Base-by-base conservation (phyloP, 2,888 invertebrate species). In the Suillia variegata region DNA sequence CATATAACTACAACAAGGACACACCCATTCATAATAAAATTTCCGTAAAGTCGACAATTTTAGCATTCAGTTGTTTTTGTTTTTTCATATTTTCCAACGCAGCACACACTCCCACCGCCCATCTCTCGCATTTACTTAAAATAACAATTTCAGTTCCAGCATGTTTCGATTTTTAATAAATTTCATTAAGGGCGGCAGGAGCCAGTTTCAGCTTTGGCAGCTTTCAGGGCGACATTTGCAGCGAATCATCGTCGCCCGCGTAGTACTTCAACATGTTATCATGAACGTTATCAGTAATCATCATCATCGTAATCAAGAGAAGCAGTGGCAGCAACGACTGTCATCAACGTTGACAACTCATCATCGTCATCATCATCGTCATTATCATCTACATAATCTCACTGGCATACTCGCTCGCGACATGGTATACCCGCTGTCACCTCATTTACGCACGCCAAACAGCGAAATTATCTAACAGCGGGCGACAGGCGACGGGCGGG, bases 11-110 rank as follows among this genome's bases (percentile, higher is more conserved):
- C n/a, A n/a, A n/a, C n/a, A n/a, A n/a, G n/a, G n/a, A n/a, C n/a
- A n/a, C n/a, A n/a, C 67, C 66, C 65, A 63, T 62, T 68, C 67
- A 63, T 69, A 69, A 69, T 67, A 67, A 67, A 67, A 69, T 69
- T 69, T 69, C 69, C 69, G 69, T 63, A 58, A 62, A 62, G 62
- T 65, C 67, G 67, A 63, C 63, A 61, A 51, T 45, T 56, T 58
- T 48, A 22, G 34, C n/a, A 18, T 56, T 53, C 56, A 63, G 18
- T 55, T 58, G 48, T 54, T 50, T 47, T 51, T 20, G n/a, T n/a
- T n/a, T n/a, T n/a, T n/a, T n/a, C n/a, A n/a, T n/a, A 45, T 18
- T 6, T 45, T 17, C 45, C 45, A 45, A 5, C 45, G 45, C 13
- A n/a, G 38, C n/a, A 5, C 18, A 13, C 45, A 8, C 45, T 17